phyloP scores from a whole-genome alignment of 1,140 invertebrate species.

The Venturia canescens region DNA sequence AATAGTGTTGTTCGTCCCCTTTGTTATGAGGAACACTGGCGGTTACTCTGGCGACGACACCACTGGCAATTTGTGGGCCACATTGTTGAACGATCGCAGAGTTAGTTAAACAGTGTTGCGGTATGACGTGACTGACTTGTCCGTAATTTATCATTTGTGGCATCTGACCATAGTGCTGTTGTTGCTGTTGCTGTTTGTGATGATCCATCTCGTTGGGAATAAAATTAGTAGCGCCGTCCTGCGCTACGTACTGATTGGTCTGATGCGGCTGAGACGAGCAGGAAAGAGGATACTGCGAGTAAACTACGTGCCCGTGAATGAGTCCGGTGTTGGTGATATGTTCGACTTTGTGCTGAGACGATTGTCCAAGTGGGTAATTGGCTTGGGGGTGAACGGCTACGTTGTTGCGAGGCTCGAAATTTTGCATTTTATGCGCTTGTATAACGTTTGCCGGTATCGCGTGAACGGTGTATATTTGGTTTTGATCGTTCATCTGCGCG shows the following conservation, averaged over 20 bases:
- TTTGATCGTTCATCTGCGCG: slow-evolving; percentile 52
- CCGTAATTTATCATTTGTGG: slow-evolving; percentile 37
- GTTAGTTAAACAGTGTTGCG: slow-evolving; percentile 49
- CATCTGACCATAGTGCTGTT: slow-evolving; percentile 33
- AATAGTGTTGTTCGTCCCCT: slow-evolving; percentile 61
- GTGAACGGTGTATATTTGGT: slow-evolving; percentile 68
- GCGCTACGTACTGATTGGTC: slow-evolving; percentile 37
- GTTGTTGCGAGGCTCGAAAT: slow-evolving; percentile 25
- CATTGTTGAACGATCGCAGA: slow-evolving; percentile 42
- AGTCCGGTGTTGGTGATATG: not conserved
- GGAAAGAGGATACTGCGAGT: slow-evolving; percentile 38
- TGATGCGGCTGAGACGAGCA: slow-evolving; percentile 34
- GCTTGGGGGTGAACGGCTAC: not conserved
- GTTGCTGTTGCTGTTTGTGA: no score
- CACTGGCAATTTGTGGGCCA: slow-evolving; percentile 60
- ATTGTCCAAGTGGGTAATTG: slow-evolving; percentile 5
- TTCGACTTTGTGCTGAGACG: slow-evolving; percentile 31
- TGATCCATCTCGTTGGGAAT: not conserved
- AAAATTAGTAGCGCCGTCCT: slow-evolving; percentile 18
- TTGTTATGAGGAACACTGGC: slow-evolving; percentile 59
- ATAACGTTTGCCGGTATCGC: slow-evolving; percentile 63
- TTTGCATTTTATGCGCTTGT: slow-evolving; percentile 65
- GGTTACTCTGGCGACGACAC: slow-evolving; percentile 63
- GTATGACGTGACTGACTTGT: slow-evolving; percentile 15
- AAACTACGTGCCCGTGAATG: slow-evolving; percentile 38